Conservation (phyloP, 1,140 invertebrate genomes). For the Rhagoletis pomonella region DNA sequence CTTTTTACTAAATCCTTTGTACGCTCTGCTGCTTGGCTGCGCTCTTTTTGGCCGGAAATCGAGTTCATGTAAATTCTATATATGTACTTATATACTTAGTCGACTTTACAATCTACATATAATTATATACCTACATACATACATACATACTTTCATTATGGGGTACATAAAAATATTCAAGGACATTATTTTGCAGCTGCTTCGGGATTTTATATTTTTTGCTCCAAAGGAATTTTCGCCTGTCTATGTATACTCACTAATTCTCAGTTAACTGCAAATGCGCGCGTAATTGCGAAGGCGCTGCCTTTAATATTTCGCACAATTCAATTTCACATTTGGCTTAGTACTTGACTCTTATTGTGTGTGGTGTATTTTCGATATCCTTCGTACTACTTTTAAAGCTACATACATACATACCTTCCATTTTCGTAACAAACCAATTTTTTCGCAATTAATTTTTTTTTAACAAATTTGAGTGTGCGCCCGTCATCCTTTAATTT, state of each 20-base stretch:
- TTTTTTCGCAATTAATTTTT: neutral
- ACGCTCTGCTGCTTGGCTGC: neutral
- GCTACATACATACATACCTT: no score
- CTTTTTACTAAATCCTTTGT: slow-evolving; percentile 1
- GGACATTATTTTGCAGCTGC: slow-evolving; percentile 15
- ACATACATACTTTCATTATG: slow-evolving; percentile 6
- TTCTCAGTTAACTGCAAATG: neutral
- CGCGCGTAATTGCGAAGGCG: neutral
- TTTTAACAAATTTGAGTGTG: neutral
- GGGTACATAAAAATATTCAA: slow-evolving; percentile 41
- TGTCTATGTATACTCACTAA: neutral
- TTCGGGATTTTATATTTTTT: neutral
- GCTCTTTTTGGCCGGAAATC: neutral
- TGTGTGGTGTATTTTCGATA: neutral
- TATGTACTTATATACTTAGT: neutral
- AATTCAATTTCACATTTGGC: no score
- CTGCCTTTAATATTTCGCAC: neutral
- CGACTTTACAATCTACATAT: neutral
- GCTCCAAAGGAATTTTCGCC: neutral
- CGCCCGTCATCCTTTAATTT: slow-evolving; percentile 1
- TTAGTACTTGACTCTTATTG: neutral
- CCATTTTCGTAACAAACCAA: no score
- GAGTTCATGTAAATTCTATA: neutral
- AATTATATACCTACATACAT: neutral
- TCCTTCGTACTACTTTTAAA: no score